Percentiles rank a stretch among this genome's conserved stretches.
Evolutionary conservation across 1,140 invertebrate genomes (phyloP).

Genomic region (Drosophila santomea): DNA sequence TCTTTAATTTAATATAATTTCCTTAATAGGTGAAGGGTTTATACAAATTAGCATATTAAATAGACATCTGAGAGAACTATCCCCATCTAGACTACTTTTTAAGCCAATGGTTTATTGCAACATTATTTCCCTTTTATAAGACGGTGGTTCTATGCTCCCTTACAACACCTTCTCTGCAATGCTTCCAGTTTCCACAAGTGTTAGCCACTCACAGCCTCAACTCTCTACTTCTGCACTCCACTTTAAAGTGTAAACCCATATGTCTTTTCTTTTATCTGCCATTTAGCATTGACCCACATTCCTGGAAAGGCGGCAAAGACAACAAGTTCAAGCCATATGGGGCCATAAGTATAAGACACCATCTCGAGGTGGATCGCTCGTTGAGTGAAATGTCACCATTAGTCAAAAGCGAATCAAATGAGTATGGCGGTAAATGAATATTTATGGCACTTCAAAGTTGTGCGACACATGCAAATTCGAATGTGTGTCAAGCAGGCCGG

Average conservation of each 20-base stretch:
- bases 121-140: neutral
- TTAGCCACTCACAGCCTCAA: neutral
- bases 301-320: slow-evolving; percentile 58
- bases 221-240: neutral
- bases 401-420: slow-evolving; percentile 48
- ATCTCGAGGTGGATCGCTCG: slow-evolving; percentile 15
- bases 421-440: slow-evolving; percentile 26
- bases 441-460: slow-evolving; percentile 57
- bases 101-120: neutral
- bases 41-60: no score
- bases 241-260: neutral
- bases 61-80: no score
- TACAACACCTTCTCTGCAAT: neutral
- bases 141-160: no score
- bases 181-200: neutral
- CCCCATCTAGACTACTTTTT: no score
- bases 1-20: no score
- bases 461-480: slow-evolving; percentile 61
- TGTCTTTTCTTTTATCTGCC: slow-evolving; percentile 13
- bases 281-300: slow-evolving; percentile 71
- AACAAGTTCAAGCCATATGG: slow-evolving; percentile 34
- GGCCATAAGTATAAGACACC: slow-evolving; percentile 8
- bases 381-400: slow-evolving; percentile 54
- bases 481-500: slow-evolving; percentile 72
- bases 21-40: no score